A percentile compares a stretch with the other conserved stretches of the same genome.
These are phyloP conservation scores for Dryobotodes eremita DNA, from an alignment of 2,888 invertebrate species.

Conservation along the genomic window DNA sequence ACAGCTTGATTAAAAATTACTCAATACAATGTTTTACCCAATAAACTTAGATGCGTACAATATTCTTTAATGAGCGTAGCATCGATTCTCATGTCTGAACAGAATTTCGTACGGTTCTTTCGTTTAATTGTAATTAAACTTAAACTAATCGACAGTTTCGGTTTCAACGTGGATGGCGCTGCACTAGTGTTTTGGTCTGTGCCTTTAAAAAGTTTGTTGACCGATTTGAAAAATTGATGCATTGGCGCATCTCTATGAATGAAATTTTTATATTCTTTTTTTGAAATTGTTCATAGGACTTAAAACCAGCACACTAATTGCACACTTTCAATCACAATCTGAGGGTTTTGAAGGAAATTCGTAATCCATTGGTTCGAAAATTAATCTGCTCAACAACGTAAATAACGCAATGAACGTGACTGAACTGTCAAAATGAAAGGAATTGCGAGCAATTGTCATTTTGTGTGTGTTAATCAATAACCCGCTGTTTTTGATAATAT, in stretches of 20 bases:
- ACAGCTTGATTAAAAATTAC: constrained; percentile 66
- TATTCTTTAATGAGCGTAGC: constrained; percentile 71
- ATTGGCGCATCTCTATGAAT: neutral
- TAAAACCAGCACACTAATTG: too few relatives aligned
- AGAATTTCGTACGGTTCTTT: constrained; percentile 74
- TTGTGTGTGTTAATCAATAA: too few relatives aligned
- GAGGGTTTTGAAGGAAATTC: too few relatives aligned
- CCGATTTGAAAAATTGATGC: neutral
- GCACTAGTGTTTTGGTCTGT: constrained; percentile 52
- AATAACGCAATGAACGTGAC: too few relatives aligned
- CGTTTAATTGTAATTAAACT: constrained; percentile 71
- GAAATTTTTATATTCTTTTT: neutral
- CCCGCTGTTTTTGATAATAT: neutral
- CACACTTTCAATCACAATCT: too few relatives aligned
- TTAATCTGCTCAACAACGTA: too few relatives aligned
- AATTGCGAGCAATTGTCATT: too few relatives aligned
- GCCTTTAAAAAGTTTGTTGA: constrained; percentile 1
- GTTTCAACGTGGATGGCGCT: constrained; percentile 50
- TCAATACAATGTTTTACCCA: constrained; percentile 65
- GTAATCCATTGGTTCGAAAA: too few relatives aligned
- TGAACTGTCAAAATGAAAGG: too few relatives aligned
- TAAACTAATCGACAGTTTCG: constrained; percentile 67
- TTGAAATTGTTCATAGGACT: constrained; percentile 6
- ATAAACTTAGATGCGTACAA: constrained; percentile 63
- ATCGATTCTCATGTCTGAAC: constrained; percentile 75